Evolutionary conservation across 2,888 invertebrate species (phyloP), one percentile per base, ranked within the genome.

Genomic region (Drosophila paracracens): DNA sequence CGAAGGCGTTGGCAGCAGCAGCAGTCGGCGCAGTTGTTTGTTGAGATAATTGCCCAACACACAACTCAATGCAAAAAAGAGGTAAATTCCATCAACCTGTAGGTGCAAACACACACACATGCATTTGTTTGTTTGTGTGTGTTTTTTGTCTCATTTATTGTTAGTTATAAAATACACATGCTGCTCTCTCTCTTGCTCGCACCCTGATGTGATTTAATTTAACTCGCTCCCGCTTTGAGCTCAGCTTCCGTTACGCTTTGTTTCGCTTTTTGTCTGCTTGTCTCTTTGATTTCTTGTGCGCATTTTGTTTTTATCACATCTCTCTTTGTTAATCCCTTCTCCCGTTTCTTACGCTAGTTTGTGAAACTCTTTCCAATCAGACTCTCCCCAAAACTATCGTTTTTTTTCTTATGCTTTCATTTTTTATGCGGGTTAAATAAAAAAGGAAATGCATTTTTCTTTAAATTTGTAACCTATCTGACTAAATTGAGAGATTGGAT

Each of bases 11-110:
- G 75, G 65, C 65, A 66, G 51, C 74, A 52, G 31, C 61, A 58
- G 29, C 62, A 50, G 33, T 66, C 66, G 27, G 68, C 61, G 59
- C 58, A 79, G 76, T 75, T 79, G 81, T 84, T 84, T 80, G 88
- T 79, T 81, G 80, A 87, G 82, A 72, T 75, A 73, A 81, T 80
- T 83, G 76, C 59, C 75, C 54, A 81, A 78, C 72, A 69, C 67
- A 64, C 70, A 71, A 73, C 58, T 79, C 70, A 81, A 70, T 76
- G 78, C 77, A 58, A 79, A 78, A 83, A 79, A 83, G 82, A 88
- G 88, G 88, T 88, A 83, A 85, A 67, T 71, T 72, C 67, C 73
- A 72, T 74, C 76, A 76, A 70, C 75, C 80, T 81, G 82, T 77
- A 65, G 67, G 70, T 80, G 82, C 66, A 54, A 50, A 33, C 35